These are phyloP conservation scores for Pollenia labialis DNA, from an alignment of 2,888 invertebrate genomes.

Conservation along the genomic window DNA sequence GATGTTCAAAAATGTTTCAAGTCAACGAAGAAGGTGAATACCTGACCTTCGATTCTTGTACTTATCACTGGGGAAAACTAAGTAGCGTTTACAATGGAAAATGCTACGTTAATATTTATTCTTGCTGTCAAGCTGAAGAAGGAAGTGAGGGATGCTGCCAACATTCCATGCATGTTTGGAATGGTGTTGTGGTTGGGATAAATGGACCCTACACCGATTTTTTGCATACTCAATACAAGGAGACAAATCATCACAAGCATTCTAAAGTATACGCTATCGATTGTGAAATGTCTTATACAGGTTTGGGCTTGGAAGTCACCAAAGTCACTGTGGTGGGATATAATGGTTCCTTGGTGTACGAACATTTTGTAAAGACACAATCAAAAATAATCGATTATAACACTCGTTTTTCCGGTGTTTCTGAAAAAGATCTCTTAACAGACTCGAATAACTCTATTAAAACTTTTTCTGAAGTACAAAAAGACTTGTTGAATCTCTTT, in stretches of 20 bases:
- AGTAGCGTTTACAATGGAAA: slow-evolving; percentile 84
- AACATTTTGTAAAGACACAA: slow-evolving; percentile 92
- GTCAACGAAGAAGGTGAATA: slow-evolving; percentile 90
- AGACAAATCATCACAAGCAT: background rate
- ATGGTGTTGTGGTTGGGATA: slow-evolving; percentile 88
- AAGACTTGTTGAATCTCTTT: slow-evolving; percentile 92
- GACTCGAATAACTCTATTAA: slow-evolving; percentile 87
- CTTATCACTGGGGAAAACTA: slow-evolving; percentile 95
- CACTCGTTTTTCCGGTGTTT: slow-evolving; percentile 97
- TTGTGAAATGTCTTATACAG: slow-evolving; percentile 98
- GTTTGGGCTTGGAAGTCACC: slow-evolving; percentile 92
- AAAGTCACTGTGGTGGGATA: slow-evolving; percentile 93
- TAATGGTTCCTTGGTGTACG: slow-evolving; percentile 91
- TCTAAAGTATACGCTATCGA: slow-evolving; percentile 91
- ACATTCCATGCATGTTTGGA: slow-evolving; percentile 91
- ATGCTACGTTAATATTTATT: slow-evolving; percentile 83
- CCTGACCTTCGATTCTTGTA: slow-evolving; percentile 89
- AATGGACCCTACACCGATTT: slow-evolving; percentile 90
- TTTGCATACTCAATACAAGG: slow-evolving; percentile 85
- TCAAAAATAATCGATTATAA: slow-evolving; percentile 95
- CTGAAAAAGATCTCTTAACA: slow-evolving; percentile 86
- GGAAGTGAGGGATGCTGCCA: slow-evolving; percentile 87
- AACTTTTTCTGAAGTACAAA: slow-evolving; percentile 92
- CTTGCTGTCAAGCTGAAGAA: slow-evolving; percentile 87
- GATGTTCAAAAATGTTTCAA: slow-evolving; percentile 90